Percentiles rank a stretch among this genome's conserved stretches.
phyloP scores from a whole-genome alignment of 2,113 vertebrate genomes.

The Holacanthus passer region DNA sequence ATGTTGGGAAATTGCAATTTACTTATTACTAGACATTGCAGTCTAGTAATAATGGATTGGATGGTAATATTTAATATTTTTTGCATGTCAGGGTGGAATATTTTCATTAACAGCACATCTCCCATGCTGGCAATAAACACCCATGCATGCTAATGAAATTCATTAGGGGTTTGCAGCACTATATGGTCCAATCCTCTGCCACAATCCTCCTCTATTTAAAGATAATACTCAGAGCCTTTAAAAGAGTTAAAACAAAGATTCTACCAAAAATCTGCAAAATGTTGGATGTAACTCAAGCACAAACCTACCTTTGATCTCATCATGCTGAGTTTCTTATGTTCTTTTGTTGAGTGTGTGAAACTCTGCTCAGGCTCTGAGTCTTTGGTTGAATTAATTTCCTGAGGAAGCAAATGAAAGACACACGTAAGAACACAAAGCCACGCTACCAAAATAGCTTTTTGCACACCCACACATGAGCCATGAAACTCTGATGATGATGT shows the following conservation, averaged over 20 bases:
- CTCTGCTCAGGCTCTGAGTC: conserved; percentile 27
- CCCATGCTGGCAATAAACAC: no score
- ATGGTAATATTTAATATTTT: no score
- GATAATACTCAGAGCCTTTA: no score
- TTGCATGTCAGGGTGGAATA: no score
- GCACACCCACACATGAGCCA: not conserved
- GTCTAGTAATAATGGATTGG: no score
- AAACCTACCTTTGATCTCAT: conserved; percentile 72
- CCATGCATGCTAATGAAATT: not conserved
- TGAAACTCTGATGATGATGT: not conserved
- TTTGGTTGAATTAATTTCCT: conserved; percentile 59
- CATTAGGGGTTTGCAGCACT: not conserved
- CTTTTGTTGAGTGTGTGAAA: conserved; percentile 27
- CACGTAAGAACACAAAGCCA: not conserved
- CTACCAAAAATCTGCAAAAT: not conserved
- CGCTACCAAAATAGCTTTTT: not conserved
- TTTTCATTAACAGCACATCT: no score
- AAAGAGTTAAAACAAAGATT: no score
- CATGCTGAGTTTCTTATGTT: conserved; percentile 17
- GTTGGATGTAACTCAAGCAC: no score
- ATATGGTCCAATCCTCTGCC: not conserved
- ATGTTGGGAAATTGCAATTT: no score
- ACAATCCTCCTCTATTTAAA: not conserved
- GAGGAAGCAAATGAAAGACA: conserved; percentile 2
- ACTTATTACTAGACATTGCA: no score